Conservation (phyloP, 2,888 invertebrate species). For the Alloscopus bannaensis region DNA sequence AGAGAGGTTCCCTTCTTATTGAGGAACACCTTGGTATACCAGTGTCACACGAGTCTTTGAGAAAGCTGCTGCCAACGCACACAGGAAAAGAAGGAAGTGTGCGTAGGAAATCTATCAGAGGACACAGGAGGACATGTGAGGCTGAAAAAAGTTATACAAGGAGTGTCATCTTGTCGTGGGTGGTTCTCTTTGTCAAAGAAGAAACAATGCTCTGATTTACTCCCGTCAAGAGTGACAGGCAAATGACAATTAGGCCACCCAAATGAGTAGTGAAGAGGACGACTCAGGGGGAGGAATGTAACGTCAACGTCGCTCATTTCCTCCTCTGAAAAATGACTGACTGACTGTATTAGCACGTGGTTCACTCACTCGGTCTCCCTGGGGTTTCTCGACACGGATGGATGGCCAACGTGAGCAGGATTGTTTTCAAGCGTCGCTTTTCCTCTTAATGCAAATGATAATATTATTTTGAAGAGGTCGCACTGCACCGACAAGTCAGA, state of each 20-base stretch:
- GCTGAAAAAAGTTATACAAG: too few relatives aligned
- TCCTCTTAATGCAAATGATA: too few relatives aligned
- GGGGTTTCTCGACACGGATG: background rate
- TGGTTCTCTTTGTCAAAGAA: constrained; percentile 30
- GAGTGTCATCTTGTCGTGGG: constrained; percentile 49
- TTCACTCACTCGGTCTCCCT: background rate
- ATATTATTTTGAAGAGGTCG: too few relatives aligned
- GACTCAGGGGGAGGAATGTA: too few relatives aligned
- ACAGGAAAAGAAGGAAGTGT: background rate
- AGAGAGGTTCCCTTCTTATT: too few relatives aligned
- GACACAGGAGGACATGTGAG: too few relatives aligned
- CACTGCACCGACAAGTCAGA: too few relatives aligned
- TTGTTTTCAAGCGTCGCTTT: too few relatives aligned
- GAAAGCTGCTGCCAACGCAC: too few relatives aligned
- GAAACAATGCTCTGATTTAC: constrained; percentile 43
- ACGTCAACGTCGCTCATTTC: constrained; percentile 34
- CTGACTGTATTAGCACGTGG: constrained; percentile 25
- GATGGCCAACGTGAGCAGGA: background rate
- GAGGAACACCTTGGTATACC: too few relatives aligned
- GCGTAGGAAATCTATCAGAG: too few relatives aligned
- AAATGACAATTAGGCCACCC: constrained; percentile 63
- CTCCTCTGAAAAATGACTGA: constrained; percentile 1
- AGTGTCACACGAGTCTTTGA: too few relatives aligned
- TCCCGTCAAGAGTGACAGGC: constrained; percentile 42
- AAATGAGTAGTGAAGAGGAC: constrained; percentile 33